These are phyloP conservation scores for Agonopterix subpropinquella DNA, from an alignment of 2,888 invertebrate species.

Conservation along the genomic window DNA sequence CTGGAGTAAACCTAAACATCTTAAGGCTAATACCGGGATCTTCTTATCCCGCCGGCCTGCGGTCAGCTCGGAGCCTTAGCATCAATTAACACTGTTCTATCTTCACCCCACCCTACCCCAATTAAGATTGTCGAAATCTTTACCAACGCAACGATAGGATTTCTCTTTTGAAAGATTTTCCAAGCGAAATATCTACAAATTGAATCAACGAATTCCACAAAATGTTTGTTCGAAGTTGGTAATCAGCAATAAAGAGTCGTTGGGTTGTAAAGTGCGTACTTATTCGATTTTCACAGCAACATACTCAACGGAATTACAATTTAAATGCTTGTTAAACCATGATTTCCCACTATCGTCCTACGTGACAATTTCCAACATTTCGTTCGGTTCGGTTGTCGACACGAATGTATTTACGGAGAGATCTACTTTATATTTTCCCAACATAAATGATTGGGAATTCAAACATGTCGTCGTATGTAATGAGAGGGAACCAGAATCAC, in stretches of 20 bases:
- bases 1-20: conserved; percentile 38
- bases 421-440: neutral
- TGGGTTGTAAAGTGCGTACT: too few relatives aligned
- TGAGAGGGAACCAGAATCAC: neutral
- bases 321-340: too few relatives aligned
- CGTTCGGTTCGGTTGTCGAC: neutral
- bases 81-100: conserved; percentile 48
- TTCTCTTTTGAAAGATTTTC: neutral
- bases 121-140: neutral
- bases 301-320: too few relatives aligned
- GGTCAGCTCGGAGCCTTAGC: conserved; percentile 47
- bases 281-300: too few relatives aligned
- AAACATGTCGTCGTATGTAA: conserved; percentile 1
- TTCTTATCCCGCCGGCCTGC: conserved; percentile 43
- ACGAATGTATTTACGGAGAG: neutral
- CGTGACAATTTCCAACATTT: neutral
- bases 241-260: too few relatives aligned
- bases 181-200: too few relatives aligned
- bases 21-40: conserved; percentile 51
- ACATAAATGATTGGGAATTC: neutral
- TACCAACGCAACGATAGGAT: neutral
- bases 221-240: too few relatives aligned
- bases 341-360: neutral
- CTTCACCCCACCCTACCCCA: neutral
- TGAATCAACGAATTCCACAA: too few relatives aligned